Conservation (phyloP, 2,888 invertebrate genomes). For the Malthinus flaveolus region DNA sequence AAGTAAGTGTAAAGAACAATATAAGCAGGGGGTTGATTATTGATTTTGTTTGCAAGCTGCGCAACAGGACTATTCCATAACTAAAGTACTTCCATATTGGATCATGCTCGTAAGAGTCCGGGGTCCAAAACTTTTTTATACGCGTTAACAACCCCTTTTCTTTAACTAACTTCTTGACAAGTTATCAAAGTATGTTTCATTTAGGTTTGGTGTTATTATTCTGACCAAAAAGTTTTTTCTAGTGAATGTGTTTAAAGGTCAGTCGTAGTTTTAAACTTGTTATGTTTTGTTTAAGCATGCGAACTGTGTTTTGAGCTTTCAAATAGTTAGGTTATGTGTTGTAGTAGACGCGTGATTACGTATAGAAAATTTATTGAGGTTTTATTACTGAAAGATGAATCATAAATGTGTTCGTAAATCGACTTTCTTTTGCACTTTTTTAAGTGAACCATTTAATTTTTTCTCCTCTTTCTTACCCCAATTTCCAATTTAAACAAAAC, state of each 20-base stretch:
- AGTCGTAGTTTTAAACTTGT: constrained; percentile 36
- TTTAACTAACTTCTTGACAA: constrained; percentile 46
- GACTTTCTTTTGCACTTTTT: constrained; percentile 14
- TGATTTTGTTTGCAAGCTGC: constrained; percentile 43
- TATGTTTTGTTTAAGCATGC: constrained; percentile 37
- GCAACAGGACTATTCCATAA: constrained; percentile 42
- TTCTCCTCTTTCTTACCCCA: neutral
- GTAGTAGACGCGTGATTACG: constrained; percentile 35
- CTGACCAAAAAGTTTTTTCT: constrained; percentile 29
- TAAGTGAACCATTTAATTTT: neutral
- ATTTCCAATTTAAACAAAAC: neutral
- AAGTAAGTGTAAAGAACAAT: constrained; percentile 37
- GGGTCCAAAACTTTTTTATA: constrained; percentile 49
- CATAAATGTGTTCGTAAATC: constrained; percentile 30
- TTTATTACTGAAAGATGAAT: constrained; percentile 32
- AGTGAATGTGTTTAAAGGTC: constrained; percentile 33
- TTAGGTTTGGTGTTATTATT: constrained; percentile 32
- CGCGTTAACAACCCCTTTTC: constrained; percentile 47
- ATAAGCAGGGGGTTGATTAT: constrained; percentile 39
- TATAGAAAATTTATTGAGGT: constrained; percentile 31
- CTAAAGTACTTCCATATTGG: constrained; percentile 47
- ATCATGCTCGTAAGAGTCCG: constrained; percentile 49
- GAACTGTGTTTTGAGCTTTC: constrained; percentile 38
- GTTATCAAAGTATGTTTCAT: constrained; percentile 43
- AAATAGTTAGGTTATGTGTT: constrained; percentile 41